A percentile compares a stretch with the other conserved stretches of the same genome.
Evolutionary conservation across 2,888 invertebrate genomes (phyloP).

Genomic region (Synanthedon tipuliformis): DNA sequence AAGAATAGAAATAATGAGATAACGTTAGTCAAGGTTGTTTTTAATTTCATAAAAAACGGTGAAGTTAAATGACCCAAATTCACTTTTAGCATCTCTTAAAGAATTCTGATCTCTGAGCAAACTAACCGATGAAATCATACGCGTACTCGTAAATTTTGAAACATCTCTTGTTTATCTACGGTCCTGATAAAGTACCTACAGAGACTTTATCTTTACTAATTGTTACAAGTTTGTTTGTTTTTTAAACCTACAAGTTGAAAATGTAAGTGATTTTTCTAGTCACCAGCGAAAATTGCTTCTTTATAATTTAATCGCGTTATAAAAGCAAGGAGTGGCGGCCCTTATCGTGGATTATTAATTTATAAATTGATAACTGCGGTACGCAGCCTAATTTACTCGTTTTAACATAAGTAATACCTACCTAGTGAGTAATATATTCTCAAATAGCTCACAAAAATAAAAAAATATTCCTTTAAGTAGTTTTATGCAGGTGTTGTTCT

Average conservation of each 20-base stretch:
- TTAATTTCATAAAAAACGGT: background rate
- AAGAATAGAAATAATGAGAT: no score
- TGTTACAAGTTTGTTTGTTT: slow-evolving; percentile 25
- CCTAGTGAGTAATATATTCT: no score
- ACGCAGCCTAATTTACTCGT: background rate
- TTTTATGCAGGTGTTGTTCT: no score
- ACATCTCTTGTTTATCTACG: slow-evolving; percentile 33
- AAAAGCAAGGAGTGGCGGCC: slow-evolving; percentile 37
- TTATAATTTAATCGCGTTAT: slow-evolving; percentile 21
- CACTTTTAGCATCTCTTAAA: slow-evolving; percentile 11
- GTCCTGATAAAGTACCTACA: slow-evolving; percentile 28
- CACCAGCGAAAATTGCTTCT: slow-evolving; percentile 3
- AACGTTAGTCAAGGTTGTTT: background rate
- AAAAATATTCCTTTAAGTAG: no score
- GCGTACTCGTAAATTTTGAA: slow-evolving; percentile 24
- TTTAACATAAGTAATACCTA: no score
- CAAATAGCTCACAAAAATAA: no score
- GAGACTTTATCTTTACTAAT: slow-evolving; percentile 53
- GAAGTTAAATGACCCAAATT: background rate
- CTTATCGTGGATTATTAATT: slow-evolving; percentile 30
- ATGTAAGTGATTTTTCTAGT: slow-evolving; percentile 6
- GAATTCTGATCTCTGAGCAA: slow-evolving; percentile 23
- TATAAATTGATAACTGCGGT: slow-evolving; percentile 3
- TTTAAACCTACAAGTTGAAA: slow-evolving; percentile 21
- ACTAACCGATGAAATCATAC: slow-evolving; percentile 40